These are phyloP conservation scores for Tetragonisca angustula DNA, from an alignment of 2,888 invertebrate species.

Conservation along the genomic window DNA sequence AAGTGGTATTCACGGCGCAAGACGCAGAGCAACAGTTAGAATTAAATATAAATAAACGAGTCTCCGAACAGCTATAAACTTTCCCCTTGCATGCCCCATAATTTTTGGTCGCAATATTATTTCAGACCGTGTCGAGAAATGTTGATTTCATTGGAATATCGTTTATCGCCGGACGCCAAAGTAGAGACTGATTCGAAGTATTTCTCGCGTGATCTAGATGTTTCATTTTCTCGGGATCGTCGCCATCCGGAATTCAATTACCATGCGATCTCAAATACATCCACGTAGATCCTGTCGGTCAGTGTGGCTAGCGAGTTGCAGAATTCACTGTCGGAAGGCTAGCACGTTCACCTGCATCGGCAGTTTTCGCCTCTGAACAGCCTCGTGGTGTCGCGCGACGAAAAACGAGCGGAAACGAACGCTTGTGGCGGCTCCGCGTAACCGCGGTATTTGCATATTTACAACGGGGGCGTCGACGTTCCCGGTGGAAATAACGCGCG, in stretches of 20 bases:
- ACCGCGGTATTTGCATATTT: constrained; percentile 50
- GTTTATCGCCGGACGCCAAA: no score
- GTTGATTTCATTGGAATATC: no score
- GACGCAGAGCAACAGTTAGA: no score
- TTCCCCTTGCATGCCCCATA: no score
- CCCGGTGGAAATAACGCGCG: constrained; percentile 45
- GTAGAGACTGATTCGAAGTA: no score
- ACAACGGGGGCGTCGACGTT: constrained; percentile 23
- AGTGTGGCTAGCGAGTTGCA: not conserved
- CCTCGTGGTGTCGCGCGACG: not conserved
- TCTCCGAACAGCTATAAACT: no score
- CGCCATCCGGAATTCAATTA: not conserved
- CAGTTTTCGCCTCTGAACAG: not conserved
- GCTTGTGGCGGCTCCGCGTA: constrained; percentile 7
- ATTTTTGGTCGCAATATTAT: no score
- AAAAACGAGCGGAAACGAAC: constrained; percentile 14
- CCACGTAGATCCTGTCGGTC: no score
- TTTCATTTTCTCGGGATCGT: not conserved
- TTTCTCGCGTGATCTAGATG: not conserved
- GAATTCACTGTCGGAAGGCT: not conserved
- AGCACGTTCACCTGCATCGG: not conserved
- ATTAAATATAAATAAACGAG: no score
- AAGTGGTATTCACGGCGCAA: no score
- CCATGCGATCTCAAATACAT: not conserved
- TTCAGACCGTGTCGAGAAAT: no score